Percentiles rank a stretch among this genome's conserved stretches.
These are phyloP conservation scores for Tetramorium alpestre DNA, from an alignment of 1,140 invertebrate genomes.

Conservation along the genomic window DNA sequence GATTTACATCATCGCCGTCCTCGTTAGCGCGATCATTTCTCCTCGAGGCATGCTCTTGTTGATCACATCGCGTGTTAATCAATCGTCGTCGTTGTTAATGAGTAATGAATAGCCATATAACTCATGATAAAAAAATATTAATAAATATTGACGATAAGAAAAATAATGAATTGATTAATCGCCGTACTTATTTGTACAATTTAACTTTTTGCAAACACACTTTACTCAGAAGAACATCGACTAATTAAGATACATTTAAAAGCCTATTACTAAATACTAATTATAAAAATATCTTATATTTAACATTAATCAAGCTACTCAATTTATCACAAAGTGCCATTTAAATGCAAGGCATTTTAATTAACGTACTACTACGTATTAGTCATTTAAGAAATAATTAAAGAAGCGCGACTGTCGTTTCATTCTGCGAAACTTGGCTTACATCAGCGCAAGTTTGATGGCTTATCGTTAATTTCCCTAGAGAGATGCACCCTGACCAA, in stretches of 20 bases:
- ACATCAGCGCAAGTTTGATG: slow-evolving; percentile 45
- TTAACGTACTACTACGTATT: not conserved
- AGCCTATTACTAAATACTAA: too few relatives aligned
- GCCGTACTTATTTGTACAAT: not conserved
- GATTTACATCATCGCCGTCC: slow-evolving; percentile 48
- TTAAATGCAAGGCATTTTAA: slow-evolving; percentile 6
- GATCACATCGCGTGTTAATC: slow-evolving; percentile 36
- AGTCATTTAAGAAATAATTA: slow-evolving; percentile 62
- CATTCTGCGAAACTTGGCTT: slow-evolving; percentile 25
- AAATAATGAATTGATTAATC: not conserved
- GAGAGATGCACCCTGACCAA: slow-evolving; percentile 62
- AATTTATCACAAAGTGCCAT: not conserved
- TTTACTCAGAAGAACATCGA: not conserved
- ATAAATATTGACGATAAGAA: not conserved
- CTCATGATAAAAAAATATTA: slow-evolving; percentile 1
- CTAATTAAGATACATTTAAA: slow-evolving; percentile 7
- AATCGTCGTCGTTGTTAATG: slow-evolving; percentile 1
- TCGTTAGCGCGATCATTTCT: slow-evolving; percentile 53
- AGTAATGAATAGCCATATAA: not conserved
- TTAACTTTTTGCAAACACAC: not conserved
- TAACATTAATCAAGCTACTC: not conserved
- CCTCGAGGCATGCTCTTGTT: slow-evolving; percentile 7
- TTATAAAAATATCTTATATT: not conserved
- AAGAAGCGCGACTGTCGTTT: slow-evolving; percentile 30
- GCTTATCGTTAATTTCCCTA: slow-evolving; percentile 72